Percentiles rank a stretch among this genome's conserved stretches.
Conservation (phyloP, 2,797 vertebrate species). For the Notolabrus celidotus region DNA sequence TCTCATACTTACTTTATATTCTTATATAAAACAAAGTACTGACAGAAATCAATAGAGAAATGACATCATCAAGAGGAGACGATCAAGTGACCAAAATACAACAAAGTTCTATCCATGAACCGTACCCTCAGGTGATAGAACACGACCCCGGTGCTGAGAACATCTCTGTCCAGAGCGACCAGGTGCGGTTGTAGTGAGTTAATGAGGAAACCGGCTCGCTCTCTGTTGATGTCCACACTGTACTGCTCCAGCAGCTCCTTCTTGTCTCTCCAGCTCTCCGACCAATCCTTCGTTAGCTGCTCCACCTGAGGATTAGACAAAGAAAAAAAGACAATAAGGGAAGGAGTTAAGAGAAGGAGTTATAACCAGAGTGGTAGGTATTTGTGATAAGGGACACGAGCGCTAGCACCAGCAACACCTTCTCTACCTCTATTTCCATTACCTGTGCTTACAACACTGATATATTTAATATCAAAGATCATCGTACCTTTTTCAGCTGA, state of each 20-base stretch:
- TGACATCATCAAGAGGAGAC: too few species aligned
- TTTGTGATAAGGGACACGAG: not conserved
- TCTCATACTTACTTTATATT: not conserved
- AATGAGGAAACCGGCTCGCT: conserved; percentile 91
- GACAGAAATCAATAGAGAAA: too few species aligned
- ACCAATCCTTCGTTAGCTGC: conserved; percentile 95
- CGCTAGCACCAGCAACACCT: not conserved
- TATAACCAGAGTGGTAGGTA: not conserved
- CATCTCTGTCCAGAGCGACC: conserved; percentile 91
- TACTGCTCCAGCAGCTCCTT: conserved; percentile 92
- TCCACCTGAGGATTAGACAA: conserved; percentile 86
- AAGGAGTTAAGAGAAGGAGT: not conserved
- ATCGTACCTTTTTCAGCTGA: not conserved
- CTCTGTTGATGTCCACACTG: conserved; percentile 93
- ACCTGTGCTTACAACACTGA: too few species aligned
- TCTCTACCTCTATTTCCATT: too few species aligned
- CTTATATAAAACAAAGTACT: too few species aligned
- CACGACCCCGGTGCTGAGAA: conserved; percentile 94
- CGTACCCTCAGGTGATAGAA: conserved; percentile 96
- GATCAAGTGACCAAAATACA: not conserved
- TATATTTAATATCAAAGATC: not conserved
- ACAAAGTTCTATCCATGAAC: not conserved
- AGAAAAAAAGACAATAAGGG: not conserved
- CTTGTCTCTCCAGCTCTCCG: conserved; percentile 91
- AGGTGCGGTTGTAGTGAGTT: conserved; percentile 93